phyloP scores from a whole-genome alignment of 2,888 invertebrate genomes.

The Agrotis exclamationis region DNA sequence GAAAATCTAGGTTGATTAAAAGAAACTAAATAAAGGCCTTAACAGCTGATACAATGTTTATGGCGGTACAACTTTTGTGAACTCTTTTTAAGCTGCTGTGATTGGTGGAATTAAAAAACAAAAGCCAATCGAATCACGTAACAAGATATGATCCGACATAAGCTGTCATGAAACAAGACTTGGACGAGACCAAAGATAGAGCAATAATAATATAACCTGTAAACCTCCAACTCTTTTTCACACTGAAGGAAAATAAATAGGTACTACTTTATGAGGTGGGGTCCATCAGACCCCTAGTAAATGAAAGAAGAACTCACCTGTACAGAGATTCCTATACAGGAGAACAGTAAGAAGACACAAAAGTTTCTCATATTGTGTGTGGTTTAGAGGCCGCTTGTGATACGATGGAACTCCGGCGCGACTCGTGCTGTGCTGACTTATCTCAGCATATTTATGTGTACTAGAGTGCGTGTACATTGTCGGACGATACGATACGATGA shows the following conservation, averaged over 20 bases:
- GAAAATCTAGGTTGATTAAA: no score
- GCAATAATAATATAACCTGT: background rate
- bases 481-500: slow-evolving; percentile 42
- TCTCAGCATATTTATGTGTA: slow-evolving; percentile 47
- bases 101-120: background rate
- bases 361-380: slow-evolving; percentile 49
- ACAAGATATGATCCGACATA: background rate
- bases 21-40: no score
- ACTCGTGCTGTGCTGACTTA: slow-evolving; percentile 39
- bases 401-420: slow-evolving; percentile 19
- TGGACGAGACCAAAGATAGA: background rate
- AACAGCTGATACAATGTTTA: no score
- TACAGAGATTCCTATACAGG: slow-evolving; percentile 65
- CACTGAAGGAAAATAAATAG: background rate
- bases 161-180: background rate
- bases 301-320: slow-evolving; percentile 66
- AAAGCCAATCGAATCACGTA: background rate
- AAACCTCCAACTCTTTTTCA: background rate
- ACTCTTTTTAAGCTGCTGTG: background rate
- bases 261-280: background rate
- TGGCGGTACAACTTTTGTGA: no score
- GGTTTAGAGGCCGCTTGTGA: background rate
- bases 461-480: slow-evolving; percentile 28
- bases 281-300: background rate
- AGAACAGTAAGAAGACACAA: slow-evolving; percentile 54